These are phyloP conservation scores for Electrophaes corylata DNA, from an alignment of 2,888 invertebrate genomes.

Conservation along the genomic window DNA sequence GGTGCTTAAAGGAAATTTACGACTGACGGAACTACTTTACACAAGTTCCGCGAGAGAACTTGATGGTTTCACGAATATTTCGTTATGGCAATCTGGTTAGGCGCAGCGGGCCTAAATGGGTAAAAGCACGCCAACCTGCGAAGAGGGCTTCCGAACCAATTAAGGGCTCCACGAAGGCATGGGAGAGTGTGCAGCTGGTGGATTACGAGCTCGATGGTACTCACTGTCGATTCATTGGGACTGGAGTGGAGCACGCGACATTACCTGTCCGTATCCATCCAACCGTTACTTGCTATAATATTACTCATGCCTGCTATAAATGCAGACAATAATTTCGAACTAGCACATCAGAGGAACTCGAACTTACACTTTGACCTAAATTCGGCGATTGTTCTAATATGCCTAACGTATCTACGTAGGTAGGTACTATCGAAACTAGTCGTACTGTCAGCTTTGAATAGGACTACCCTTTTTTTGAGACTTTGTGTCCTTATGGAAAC, in stretches of 20 bases:
- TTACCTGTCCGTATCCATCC: slow-evolving; percentile 44
- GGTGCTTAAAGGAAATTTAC: slow-evolving; percentile 66
- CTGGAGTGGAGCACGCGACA: slow-evolving; percentile 71
- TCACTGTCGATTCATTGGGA: slow-evolving; percentile 69
- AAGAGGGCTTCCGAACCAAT: slow-evolving; percentile 83
- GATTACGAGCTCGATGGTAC: slow-evolving; percentile 81
- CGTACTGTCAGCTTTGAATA: no score
- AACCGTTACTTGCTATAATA: slow-evolving; percentile 44
- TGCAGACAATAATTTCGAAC: neutral
- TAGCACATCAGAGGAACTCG: neutral
- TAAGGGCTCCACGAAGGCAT: slow-evolving; percentile 80
- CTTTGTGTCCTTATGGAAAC: no score
- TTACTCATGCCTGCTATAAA: slow-evolving; percentile 8
- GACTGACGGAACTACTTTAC: slow-evolving; percentile 52
- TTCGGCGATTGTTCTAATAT: neutral
- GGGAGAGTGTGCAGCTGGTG: slow-evolving; percentile 76
- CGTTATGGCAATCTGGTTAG: slow-evolving; percentile 82
- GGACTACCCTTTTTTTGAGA: no score
- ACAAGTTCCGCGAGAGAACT: slow-evolving; percentile 62
- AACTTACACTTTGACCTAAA: neutral
- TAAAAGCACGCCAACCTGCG: slow-evolving; percentile 73
- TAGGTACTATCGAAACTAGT: no score
- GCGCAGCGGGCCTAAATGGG: slow-evolving; percentile 75
- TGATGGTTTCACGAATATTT: slow-evolving; percentile 76
- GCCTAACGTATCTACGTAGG: no score